Conservation (phyloP, 2,797 vertebrate genomes). For the Scolopax bukidnonensis region DNA sequence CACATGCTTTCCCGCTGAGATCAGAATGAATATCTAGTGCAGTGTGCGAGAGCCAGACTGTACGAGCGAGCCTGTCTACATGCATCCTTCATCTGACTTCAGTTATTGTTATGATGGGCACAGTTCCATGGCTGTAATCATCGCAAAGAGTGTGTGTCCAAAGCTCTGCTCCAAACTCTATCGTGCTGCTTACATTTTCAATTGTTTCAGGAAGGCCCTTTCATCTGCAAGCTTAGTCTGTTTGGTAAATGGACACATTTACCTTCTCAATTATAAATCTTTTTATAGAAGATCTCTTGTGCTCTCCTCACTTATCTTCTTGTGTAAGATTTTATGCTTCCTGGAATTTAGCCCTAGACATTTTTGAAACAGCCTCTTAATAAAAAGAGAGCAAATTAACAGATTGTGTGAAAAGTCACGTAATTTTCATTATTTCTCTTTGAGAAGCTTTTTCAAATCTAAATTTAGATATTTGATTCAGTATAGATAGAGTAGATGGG, state of each 20-base stretch:
- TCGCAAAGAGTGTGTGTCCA: neutral
- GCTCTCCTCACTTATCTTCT: neutral
- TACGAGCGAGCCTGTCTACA: constrained; percentile 29
- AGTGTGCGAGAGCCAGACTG: constrained; percentile 46
- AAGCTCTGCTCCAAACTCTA: constrained; percentile 15
- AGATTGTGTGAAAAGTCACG: neutral
- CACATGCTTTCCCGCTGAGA: constrained; percentile 66
- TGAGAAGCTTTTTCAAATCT: constrained; percentile 2
- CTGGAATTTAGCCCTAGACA: neutral
- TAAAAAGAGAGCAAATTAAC: constrained; percentile 4
- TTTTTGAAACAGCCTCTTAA: neutral
- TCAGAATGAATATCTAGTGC: constrained; percentile 26
- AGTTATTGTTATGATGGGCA: constrained; percentile 60
- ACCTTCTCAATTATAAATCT: neutral
- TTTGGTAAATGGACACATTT: neutral
- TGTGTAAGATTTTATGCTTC: neutral
- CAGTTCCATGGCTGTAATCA: constrained; percentile 16
- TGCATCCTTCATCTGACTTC: constrained; percentile 30
- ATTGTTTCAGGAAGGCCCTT: constrained; percentile 8
- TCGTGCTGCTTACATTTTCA: constrained; percentile 8
- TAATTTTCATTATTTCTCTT: constrained; percentile 4
- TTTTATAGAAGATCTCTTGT: neutral
- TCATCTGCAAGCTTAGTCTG: neutral
- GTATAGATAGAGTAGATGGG: neutral
- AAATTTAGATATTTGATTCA: neutral